Base-by-base conservation (phyloP, 1,140 invertebrate species). In the Nasonia giraulti region DNA sequence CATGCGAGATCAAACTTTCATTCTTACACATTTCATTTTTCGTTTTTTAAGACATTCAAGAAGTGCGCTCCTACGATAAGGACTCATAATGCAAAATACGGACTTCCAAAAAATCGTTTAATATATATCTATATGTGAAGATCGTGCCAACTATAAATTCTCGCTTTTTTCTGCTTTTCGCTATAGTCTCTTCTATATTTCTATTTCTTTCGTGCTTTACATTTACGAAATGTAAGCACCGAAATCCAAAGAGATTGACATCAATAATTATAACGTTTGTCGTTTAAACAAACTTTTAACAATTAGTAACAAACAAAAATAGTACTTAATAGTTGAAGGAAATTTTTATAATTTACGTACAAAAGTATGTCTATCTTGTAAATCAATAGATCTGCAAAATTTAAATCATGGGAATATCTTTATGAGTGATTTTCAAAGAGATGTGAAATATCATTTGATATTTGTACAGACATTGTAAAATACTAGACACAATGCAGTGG, bases 61-160 rank as follows among this genome's bases (percentile, higher is more conserved):
- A 86, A 71, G 50, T 85, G 40, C 83, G 76, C 86, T 87, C 79
- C 77, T 87, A 84, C 68, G 78, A 76, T 80, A 81, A 83, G 66
- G 66, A 27, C 23, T 78, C 69, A 77, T 33, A 75, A 85, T 47
- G n/a, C n/a, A 79, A 85, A 82, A 84, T 76, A 74, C 68, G n/a
- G 20, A 69, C 78, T 62, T 79, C 73, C 66, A 55, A 82, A 87
- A 81, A 84, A 80, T 55, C 71, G 12, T 31, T 12, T 23, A 37
- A 37, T 37, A 79, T 80, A 68, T 40, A 71, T 33, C 44, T 76
- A 27, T 80, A 20, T 55, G 55, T 76, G 77, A 77, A 23, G 11
- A 47, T 75, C 47, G 20, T 83, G 82, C 62, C 14, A 68, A 82
- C 10, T 14, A 23, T 62, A 75, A 62, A 68, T 10, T 80, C 23